phyloP scores from a whole-genome alignment of 2,113 vertebrate genomes.

The Thalassoma bifasciatum region DNA sequence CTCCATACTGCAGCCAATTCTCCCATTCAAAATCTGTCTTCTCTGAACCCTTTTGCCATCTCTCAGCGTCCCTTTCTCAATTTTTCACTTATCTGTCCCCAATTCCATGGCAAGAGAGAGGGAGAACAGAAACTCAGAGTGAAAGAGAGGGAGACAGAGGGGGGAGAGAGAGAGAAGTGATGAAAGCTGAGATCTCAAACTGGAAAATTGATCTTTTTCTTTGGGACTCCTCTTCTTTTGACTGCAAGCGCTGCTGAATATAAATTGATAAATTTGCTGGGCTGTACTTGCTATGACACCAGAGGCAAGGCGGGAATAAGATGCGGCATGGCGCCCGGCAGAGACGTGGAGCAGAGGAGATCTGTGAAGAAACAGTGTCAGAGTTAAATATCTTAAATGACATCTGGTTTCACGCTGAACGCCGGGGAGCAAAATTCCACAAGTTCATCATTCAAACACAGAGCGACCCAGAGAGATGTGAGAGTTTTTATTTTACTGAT shows the following conservation, averaged over 20 bases:
- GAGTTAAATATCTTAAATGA: conserved; percentile 10
- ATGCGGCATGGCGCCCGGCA: not conserved
- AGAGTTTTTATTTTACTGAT: no score
- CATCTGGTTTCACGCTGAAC: not conserved
- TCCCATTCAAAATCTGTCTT: conserved; percentile 16
- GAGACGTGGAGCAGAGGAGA: not conserved
- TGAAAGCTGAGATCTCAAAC: conserved; percentile 71
- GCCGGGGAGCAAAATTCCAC: not conserved
- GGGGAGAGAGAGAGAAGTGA: conserved; percentile 30
- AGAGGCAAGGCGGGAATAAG: conserved; percentile 34
- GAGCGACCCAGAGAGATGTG: no score
- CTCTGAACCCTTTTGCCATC: conserved; percentile 22
- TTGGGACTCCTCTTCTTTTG: conserved; percentile 53
- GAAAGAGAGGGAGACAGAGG: conserved; percentile 22
- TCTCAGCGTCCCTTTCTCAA: conserved; percentile 35
- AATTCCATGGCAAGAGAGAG: conserved; percentile 30
- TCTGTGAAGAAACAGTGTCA: not conserved
- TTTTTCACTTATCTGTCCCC: conserved; percentile 56
- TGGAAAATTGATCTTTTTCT: conserved; percentile 76
- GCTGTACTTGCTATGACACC: conserved; percentile 51
- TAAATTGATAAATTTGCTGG: conserved; percentile 75
- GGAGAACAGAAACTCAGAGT: conserved; percentile 16
- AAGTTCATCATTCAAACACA: not conserved
- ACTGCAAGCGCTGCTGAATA: conserved; percentile 66
- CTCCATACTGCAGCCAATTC: not conserved